These are phyloP conservation scores for Notechis scutatus DNA, from an alignment of 2,113 vertebrate species.

Conservation along the genomic window DNA sequence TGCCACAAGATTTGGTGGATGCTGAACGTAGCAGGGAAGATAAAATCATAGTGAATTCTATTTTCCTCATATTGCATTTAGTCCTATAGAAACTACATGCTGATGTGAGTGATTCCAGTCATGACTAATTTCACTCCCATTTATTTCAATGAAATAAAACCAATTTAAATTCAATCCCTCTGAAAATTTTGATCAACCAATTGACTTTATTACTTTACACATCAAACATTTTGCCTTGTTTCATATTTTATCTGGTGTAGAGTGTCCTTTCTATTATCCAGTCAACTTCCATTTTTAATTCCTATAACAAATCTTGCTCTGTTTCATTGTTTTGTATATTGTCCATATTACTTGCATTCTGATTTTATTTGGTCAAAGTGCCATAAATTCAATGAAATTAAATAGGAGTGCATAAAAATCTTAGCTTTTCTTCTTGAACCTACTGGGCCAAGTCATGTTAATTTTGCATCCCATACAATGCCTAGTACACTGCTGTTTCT, in stretches of 20 bases:
- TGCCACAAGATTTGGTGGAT: background rate
- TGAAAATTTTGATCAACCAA: background rate
- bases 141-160: background rate
- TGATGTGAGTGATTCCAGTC: background rate
- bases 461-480: constrained; percentile 15
- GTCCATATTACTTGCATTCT: background rate
- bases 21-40: background rate
- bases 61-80: background rate
- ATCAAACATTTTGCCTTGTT: background rate
- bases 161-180: background rate
- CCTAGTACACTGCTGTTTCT: constrained; percentile 24
- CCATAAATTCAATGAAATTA: background rate
- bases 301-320: background rate
- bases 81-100: background rate
- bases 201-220: background rate
- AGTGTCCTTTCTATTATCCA: background rate
- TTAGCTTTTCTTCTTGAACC: constrained; percentile 17
- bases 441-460: constrained; percentile 19
- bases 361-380: background rate
- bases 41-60: background rate
- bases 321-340: background rate
- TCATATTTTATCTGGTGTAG: background rate
- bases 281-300: background rate
- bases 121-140: background rate
- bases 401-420: background rate